phyloP scores from a whole-genome alignment of 2,797 vertebrate genomes.

The Lepilemur septentrionalis region DNA sequence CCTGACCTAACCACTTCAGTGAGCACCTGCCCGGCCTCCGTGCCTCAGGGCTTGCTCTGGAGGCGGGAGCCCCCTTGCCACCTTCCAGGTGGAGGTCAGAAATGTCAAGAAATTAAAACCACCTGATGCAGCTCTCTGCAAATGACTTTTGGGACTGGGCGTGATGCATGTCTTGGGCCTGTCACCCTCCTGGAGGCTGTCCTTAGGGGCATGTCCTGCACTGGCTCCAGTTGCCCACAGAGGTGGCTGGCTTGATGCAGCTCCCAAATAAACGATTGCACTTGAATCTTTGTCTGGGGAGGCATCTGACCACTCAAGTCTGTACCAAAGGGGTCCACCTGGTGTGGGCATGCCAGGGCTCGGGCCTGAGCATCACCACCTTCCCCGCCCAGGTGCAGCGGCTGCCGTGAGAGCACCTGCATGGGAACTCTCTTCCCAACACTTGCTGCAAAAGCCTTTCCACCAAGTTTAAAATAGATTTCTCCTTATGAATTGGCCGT shows the following conservation, averaged over 20 bases:
- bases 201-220: rapidly evolving
- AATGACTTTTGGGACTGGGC: background rate
- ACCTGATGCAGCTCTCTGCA: background rate
- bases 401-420: conserved; percentile 48
- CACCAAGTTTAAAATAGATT: conserved; percentile 81
- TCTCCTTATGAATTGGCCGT: conserved; percentile 77
- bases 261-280: conserved; percentile 6
- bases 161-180: background rate
- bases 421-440: conserved; percentile 69
- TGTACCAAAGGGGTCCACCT: background rate
- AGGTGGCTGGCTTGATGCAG: background rate
- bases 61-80: background rate
- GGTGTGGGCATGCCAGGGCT: background rate
- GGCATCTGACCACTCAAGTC: background rate
- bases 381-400: conserved; percentile 4
- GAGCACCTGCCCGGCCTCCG: too few species aligned
- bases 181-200: rapidly evolving
- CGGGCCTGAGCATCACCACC: background rate
- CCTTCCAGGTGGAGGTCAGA: background rate
- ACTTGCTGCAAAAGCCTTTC: conserved; percentile 73
- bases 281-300: background rate
- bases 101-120: background rate
- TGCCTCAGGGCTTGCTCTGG: background rate
- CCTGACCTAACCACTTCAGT: background rate
- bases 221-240: background rate